Evolutionary conservation across 2,797 vertebrate genomes (phyloP), one percentile per base, ranked within the genome.

Genomic region (Coendou prehensilis): DNA sequence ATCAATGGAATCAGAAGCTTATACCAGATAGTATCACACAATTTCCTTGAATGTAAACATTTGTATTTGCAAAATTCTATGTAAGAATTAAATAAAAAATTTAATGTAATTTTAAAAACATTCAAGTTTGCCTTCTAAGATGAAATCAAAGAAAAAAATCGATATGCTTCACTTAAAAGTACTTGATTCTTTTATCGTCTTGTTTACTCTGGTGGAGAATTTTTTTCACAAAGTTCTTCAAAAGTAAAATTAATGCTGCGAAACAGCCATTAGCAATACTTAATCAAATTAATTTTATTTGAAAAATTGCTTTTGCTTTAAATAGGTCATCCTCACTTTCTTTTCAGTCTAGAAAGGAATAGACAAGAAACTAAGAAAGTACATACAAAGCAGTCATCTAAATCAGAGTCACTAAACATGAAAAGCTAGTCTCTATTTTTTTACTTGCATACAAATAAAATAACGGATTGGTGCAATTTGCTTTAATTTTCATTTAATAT

Each of bases 401-500:
- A 50, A 23, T 85, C 20, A 94, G 47, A 76, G 37, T 41, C 17
- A 28, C 2, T 54, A 71, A 91, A n/a, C 26, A 67, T 3, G 73
- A 47, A 91, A 94, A 87, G 14, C 9, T 52, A 9, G 14, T 45
- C 33, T 52, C 56, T 79, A 57, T 2, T 2, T 80, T 91, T 95
- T 93, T 41, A 73, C 18, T 84, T n/a, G 22, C 22, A 61, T 57
- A 63, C 26, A 86, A 92, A 85, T 59, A 78, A 82, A 94, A 41
- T 41, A 41, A 64, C 52, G 71, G 18, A 50, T 56, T 67, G 37
- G 8, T 33, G 6, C 63, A 84, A 54, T 47, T 15, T 94, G 47
- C 26, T 41, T 92, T 67, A 20, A 82, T 86, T 91, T 93, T 87
- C 26, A 33, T n/a, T 84, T 79, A 30, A 57, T 75, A 90, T 76